phyloP scores from a whole-genome alignment of 2,113 vertebrate species.

The Casuarius casuarius region DNA sequence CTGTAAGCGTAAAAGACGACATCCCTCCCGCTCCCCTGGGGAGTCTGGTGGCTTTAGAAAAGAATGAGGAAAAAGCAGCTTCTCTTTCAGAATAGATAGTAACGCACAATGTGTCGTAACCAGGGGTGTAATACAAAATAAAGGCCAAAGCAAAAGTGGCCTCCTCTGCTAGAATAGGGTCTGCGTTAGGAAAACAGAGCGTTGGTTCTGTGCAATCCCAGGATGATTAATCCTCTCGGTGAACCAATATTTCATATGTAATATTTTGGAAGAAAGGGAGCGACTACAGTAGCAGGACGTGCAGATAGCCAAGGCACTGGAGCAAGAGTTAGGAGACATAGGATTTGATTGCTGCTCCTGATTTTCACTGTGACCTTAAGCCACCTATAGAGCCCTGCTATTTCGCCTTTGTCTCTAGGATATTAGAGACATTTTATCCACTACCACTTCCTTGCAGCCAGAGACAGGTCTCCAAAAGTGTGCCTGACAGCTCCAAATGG shows the following conservation, averaged over 20 bases:
- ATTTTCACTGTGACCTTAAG: not conserved
- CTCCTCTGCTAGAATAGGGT: not conserved
- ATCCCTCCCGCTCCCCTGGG: not conserved
- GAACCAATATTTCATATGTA: not conserved
- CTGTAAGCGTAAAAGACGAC: not conserved
- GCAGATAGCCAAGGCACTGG: not conserved
- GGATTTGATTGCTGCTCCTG: not conserved
- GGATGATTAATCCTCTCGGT: not conserved
- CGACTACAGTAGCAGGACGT: not conserved
- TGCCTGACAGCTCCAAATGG: not conserved
- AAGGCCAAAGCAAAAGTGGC: not conserved
- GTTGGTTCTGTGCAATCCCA: not conserved
- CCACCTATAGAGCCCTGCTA: not conserved
- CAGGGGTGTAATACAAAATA: not conserved
- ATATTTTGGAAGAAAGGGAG: not conserved
- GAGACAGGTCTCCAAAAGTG: not conserved
- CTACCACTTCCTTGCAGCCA: not conserved
- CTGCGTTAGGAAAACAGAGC: not conserved
- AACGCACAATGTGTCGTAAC: not conserved
- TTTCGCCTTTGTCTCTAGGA: not conserved
- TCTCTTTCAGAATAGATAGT: not conserved
- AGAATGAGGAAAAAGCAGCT: not conserved
- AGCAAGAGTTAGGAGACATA: not conserved
- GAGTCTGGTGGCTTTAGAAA: not conserved
- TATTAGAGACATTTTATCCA: not conserved